A percentile compares a stretch with the other conserved stretches of the same genome.
Evolutionary conservation across 1,140 invertebrate species (phyloP).

Genomic region (Drosophila orena): DNA sequence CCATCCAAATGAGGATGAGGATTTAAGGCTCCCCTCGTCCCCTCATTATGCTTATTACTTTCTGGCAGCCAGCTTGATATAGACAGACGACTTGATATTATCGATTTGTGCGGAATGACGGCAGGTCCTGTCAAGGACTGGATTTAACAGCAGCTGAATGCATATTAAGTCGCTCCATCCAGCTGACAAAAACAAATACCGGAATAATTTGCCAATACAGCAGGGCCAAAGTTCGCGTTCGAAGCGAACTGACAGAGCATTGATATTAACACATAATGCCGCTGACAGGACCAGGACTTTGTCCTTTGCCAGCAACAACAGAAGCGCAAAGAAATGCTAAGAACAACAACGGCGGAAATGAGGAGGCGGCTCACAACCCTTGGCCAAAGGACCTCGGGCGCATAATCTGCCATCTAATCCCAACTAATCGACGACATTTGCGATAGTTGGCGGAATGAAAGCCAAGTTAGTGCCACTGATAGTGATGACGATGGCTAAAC

Average conservation of each 20-base stretch:
- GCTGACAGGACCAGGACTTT: conserved; percentile 62
- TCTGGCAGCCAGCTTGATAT: conserved; percentile 35
- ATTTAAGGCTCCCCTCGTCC: conserved; percentile 1
- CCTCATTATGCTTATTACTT: conserved; percentile 68
- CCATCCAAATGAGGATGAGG: conserved; percentile 64
- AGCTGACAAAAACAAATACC: conserved; percentile 76
- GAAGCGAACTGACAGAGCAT: conserved; percentile 53
- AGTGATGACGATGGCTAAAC: conserved; percentile 72
- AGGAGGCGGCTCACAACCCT: conserved; percentile 47
- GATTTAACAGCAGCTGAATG: conserved; percentile 57
- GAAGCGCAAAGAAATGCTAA: conserved; percentile 4
- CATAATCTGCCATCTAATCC: conserved; percentile 81
- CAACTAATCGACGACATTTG: conserved; percentile 81
- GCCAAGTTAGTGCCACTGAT: conserved; percentile 64
- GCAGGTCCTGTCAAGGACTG: conserved; percentile 28
- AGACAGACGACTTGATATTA: conserved; percentile 65
- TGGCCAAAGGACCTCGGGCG: conserved; percentile 29
- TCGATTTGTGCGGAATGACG: conserved; percentile 56
- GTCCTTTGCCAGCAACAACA: conserved; percentile 8
- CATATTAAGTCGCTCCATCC: conserved; percentile 67
- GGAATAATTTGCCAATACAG: conserved; percentile 77
- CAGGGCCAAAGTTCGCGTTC: conserved; percentile 28
- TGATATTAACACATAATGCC: conserved; percentile 79
- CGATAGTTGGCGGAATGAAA: conserved; percentile 76
- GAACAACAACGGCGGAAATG: conserved; percentile 56